Base-by-base conservation (phyloP, 2,888 invertebrate species). In the Sipha maydis region DNA sequence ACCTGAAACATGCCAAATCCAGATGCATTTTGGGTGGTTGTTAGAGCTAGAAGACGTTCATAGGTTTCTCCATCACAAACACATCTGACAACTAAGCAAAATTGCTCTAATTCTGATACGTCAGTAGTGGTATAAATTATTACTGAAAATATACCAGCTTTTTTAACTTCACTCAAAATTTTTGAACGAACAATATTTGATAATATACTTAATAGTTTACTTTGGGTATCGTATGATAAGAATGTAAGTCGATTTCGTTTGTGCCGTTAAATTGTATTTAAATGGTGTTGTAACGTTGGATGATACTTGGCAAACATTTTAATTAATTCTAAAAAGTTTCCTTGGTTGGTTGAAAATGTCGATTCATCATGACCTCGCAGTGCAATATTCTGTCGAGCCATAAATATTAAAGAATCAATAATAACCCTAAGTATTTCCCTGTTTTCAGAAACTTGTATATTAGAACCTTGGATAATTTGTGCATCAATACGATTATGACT, bases 211-310 rank as follows among this genome's bases (percentile, higher is more conserved):
- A 75, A 75, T 75, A 75, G 75, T 75, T 75, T 75, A 38, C 38
- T 73, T 73, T 73, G 71, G 31, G 71, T 73, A 34, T 73, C 71
- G 71, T 73, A 31, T 73, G 71, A 73, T 38, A 75, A 75, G 38
- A 75, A 75, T 25, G 75, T 75, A 38, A 75, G 75, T 38, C 75
- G 75, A 75, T 75, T 75, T 75, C 75, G 38, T 75, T 75, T 75
- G 38, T 73, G 71, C 34, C 31, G 71, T 73, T 73, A 28, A 73
- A 73, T 73, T 75, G 25, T 75, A 75, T 75, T 75, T 38, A 75
- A 75, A 75, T 75, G 71, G 71, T 73, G 71, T 14, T 54, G 54
- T 54, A 54, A 54, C 14, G 54, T 54, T 54, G 75, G 75, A 75
- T 75, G 34, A 75, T 75, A 75, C 75, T 75, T 75, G 25, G 75